Evolutionary conservation across 2,888 invertebrate species (phyloP).

Genomic region (Agrenia bidenticulata): DNA sequence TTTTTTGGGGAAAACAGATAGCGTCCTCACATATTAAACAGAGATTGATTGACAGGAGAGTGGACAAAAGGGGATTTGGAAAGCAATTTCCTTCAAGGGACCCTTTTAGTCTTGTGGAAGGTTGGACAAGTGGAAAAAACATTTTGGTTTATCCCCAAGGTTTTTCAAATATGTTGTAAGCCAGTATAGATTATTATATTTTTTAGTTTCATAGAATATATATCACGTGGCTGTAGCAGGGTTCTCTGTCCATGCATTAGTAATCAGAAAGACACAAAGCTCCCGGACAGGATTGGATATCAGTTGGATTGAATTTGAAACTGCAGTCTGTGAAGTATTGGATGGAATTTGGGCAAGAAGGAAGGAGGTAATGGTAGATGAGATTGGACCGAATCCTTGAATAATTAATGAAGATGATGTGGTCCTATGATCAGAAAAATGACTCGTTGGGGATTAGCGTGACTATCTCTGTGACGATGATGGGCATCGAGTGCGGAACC

Average conservation of each 20-base stretch:
- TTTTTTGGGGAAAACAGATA: too few relatives aligned
- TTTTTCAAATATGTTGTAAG: too few relatives aligned
- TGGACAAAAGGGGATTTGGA: conserved; percentile 28
- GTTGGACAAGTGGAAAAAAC: background rate
- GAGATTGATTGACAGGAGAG: conserved; percentile 37
- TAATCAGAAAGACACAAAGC: background rate
- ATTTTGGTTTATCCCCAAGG: too few relatives aligned
- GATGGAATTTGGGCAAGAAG: background rate
- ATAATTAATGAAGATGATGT: conserved; percentile 51
- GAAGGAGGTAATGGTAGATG: conserved; percentile 27
- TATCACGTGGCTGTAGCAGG: too few relatives aligned
- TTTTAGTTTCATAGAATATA: too few relatives aligned
- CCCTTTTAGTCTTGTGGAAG: background rate
- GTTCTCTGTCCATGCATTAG: background rate
- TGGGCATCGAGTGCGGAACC: conserved; percentile 8
- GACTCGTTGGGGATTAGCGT: conserved; percentile 53
- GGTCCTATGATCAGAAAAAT: conserved; percentile 51
- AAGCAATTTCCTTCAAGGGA: conserved; percentile 34
- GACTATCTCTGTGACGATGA: conserved; percentile 41
- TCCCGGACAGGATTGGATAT: background rate
- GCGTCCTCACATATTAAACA: too few relatives aligned
- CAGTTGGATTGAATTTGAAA: conserved; percentile 1
- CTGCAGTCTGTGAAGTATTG: background rate
- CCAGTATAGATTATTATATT: background rate
- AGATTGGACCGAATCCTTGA: conserved; percentile 49